Percentiles rank a stretch among this genome's conserved stretches.
phyloP scores from a whole-genome alignment of 2,113 vertebrate species.

The Progne subis region DNA sequence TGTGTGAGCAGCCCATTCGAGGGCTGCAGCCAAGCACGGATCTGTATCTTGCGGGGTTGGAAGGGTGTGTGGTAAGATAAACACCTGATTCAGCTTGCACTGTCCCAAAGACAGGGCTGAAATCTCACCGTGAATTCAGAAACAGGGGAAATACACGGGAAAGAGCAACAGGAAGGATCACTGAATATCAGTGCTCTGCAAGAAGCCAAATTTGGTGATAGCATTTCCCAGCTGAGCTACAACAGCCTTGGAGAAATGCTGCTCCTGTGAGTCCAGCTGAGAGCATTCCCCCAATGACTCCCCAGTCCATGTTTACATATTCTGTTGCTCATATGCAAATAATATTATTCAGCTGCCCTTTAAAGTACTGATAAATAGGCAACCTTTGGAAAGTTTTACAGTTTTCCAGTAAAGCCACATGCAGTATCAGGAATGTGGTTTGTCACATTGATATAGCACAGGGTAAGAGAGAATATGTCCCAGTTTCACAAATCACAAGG shows the following conservation, averaged over 20 bases:
- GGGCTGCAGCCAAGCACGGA: background rate
- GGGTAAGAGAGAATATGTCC: background rate
- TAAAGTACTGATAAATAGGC: background rate
- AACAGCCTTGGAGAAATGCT: background rate
- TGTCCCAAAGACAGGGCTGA: background rate
- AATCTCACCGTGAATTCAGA: background rate
- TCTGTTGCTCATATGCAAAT: conserved; percentile 19
- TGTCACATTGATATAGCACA: background rate
- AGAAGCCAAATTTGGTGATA: background rate
- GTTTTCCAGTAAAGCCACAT: background rate
- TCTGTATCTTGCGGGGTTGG: background rate
- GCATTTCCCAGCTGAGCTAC: background rate
- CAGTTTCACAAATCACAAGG: background rate
- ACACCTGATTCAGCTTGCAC: background rate
- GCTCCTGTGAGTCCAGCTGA: background rate
- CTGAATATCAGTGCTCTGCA: background rate
- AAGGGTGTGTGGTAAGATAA: background rate
- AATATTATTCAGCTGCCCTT: conserved; percentile 21
- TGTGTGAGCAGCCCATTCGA: background rate
- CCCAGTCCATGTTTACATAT: background rate
- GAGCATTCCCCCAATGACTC: background rate
- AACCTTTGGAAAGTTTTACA: background rate
- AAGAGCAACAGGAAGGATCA: background rate
- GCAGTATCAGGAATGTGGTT: background rate
- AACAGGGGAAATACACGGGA: background rate